Percentiles rank a stretch among this genome's conserved stretches.
phyloP scores from a whole-genome alignment of 2,797 vertebrate genomes.

The Hybognathus amarus region DNA sequence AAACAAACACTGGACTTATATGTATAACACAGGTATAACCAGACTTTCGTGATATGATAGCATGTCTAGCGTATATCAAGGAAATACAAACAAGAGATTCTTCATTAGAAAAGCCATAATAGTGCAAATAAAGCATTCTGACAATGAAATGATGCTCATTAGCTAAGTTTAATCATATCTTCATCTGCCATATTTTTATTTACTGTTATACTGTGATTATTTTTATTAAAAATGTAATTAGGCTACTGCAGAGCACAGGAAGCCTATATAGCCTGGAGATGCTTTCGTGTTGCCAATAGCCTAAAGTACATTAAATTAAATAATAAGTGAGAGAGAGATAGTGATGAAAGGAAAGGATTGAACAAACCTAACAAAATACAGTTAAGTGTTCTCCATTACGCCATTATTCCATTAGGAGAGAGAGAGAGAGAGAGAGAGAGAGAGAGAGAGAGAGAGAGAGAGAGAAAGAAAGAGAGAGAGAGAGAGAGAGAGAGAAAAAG shows the following conservation, averaged over 20 bases:
- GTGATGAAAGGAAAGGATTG: slow-evolving; percentile 4
- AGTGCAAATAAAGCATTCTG: too few species aligned
- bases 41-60: background rate
- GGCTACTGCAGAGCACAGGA: background rate
- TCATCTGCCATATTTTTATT: background rate
- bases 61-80: background rate
- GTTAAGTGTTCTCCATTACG: slow-evolving; percentile 22
- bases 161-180: background rate
- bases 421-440: slow-evolving; percentile 19
- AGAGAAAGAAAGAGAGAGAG: slow-evolving; percentile 11
- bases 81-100: background rate
- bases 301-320: background rate
- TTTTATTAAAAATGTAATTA: background rate
- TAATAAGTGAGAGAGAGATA: background rate
- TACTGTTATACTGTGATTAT: background rate
- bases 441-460: slow-evolving; percentile 15
- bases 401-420: slow-evolving; percentile 25
- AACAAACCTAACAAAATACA: slow-evolving; percentile 19
- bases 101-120: background rate
- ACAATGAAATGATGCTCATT: too few species aligned
- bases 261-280: background rate
- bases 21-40: background rate
- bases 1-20: background rate
- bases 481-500: background rate
- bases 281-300: background rate